Evolutionary conservation across 2,888 invertebrate genomes (phyloP), one percentile per base, ranked within the genome.

Genomic region (Piscicola geometra): DNA sequence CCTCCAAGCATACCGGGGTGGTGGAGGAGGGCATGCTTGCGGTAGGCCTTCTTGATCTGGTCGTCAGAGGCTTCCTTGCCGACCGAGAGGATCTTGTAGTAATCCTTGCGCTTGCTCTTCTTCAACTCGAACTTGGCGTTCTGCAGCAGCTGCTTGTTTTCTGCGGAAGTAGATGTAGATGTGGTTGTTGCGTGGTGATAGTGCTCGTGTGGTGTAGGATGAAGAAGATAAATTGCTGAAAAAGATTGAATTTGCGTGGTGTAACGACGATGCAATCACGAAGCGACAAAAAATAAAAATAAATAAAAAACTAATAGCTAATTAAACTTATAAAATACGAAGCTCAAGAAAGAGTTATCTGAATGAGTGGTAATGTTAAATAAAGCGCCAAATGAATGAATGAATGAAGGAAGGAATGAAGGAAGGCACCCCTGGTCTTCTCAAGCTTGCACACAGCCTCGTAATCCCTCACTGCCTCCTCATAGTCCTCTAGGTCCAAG

Each of bases 11-110:
- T 83, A 89, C 90, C 90, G 77, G 96, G 96, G 88, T 96, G 96
- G 86, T 88, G 94, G 15, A 93, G 90, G 76, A 96, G 87, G 0
- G 96, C 96, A 81, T 92, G 89, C 86, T 93, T 93, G 82, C 90
- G 90, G 86, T 97, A 97, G 0, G 95, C 95, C 85, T 94, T 95
- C 84, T 94, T 95, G 76, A 97, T 94, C 82, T 95, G 95, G 82
- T 94, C 94, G 33, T 92, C 93, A 0, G 90, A 90, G 0, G 95
- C 94, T 81, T 87, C 89, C 83, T 92, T 91, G 1, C 90, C 89
- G 21, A 97, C 88, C 2, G 94, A 94, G 76, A 97, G 88, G 81
- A 97, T 94, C 86, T 94, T 95, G 83, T 96, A 96, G 85, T 95
- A 96, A 85, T 97, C 96, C 88, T 96, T 96, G 80, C 94, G 90